A percentile compares a stretch with the other conserved stretches of the same genome.
Evolutionary conservation across 2,888 invertebrate species (phyloP).

Genomic region (Eilema sororculum): DNA sequence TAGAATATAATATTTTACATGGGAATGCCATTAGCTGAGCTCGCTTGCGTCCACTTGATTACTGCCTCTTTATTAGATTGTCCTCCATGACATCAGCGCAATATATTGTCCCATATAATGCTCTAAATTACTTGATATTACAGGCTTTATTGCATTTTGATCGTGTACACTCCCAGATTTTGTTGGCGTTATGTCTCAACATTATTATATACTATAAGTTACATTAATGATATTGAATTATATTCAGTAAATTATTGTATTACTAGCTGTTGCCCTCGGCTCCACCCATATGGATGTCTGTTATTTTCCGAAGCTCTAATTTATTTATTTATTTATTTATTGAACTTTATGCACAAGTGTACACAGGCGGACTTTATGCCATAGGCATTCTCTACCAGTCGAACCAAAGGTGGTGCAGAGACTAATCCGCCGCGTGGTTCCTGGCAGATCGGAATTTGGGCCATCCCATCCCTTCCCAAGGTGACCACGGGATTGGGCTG

Average conservation of each 20-base stretch:
- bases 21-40: slow-evolving; percentile 18
- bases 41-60: slow-evolving; percentile 22
- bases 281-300: too few relatives aligned
- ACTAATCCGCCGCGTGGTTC: too few relatives aligned
- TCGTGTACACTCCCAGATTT: slow-evolving; percentile 1
- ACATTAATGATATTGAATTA: background rate
- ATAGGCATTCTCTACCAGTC: too few relatives aligned
- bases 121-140: slow-evolving; percentile 16
- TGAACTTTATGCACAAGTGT: too few relatives aligned
- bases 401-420: too few relatives aligned
- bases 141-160: slow-evolving; percentile 15
- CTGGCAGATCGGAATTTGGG: too few relatives aligned
- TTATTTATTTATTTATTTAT: too few relatives aligned
- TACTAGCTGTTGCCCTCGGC: too few relatives aligned
- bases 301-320: too few relatives aligned
- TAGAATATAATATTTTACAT: slow-evolving; percentile 11
- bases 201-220: background rate
- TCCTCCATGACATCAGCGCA: slow-evolving; percentile 15
- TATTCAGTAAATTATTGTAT: background rate
- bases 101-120: slow-evolving; percentile 14
- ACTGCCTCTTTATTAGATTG: slow-evolving; percentile 20
- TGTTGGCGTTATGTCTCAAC: background rate
- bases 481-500: too few relatives aligned
- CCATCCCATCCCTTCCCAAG: too few relatives aligned
- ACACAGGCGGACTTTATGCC: too few relatives aligned